phyloP scores from a whole-genome alignment of 2,113 vertebrate genomes.

The Neofelis nebulosa region DNA sequence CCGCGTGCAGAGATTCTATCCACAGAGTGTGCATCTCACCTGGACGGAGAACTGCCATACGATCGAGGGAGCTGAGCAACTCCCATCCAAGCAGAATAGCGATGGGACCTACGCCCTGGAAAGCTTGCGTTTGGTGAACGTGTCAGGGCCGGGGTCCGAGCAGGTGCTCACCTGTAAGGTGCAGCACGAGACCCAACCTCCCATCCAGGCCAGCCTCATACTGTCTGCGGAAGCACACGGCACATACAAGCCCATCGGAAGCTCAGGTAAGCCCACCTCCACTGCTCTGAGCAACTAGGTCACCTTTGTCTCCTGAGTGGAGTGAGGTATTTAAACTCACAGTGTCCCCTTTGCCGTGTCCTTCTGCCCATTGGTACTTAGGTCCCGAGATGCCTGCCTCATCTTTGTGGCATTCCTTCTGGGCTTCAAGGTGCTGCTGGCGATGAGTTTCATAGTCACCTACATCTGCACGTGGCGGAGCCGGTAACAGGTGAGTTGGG shows the following conservation, averaged over 20 bases:
- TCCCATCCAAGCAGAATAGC: neutral
- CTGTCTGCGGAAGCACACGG: neutral
- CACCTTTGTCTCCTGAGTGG: neutral
- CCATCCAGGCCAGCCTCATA: constrained; percentile 28
- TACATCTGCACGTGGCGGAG: neutral
- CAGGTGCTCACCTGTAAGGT: constrained; percentile 40
- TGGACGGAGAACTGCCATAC: constrained; percentile 40
- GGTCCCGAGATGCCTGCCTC: neutral
- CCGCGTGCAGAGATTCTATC: constrained; percentile 49
- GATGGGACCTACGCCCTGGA: constrained; percentile 37
- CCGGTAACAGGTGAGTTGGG: neutral
- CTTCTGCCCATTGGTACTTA: neutral
- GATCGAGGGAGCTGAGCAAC: neutral
- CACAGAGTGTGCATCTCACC: neutral
- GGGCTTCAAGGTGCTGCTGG: constrained; percentile 53
- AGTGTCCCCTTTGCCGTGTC: neutral
- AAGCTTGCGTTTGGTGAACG: neutral
- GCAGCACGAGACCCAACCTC: constrained; percentile 39
- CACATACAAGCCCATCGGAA: neutral
- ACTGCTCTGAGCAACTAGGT: neutral
- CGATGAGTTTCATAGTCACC: neutral
- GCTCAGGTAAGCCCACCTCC: constrained; percentile 16
- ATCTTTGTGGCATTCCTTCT: constrained; percentile 56
- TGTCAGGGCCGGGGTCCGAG: neutral
- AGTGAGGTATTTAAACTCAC: neutral